Conservation (phyloP, 2,113 vertebrate genomes). For the Malurus alboscapulatus region DNA sequence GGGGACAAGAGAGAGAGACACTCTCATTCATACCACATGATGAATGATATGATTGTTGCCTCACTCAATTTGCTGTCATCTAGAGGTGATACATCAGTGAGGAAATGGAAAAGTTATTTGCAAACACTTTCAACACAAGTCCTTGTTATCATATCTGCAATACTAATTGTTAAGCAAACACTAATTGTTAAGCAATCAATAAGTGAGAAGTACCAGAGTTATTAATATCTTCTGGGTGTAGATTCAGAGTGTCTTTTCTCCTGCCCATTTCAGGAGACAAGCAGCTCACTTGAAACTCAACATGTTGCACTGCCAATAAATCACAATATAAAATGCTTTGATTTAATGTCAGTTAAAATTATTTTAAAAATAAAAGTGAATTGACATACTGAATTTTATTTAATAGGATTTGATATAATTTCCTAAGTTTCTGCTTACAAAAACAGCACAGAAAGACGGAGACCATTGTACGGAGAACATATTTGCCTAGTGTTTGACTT, state of each 20-base stretch:
- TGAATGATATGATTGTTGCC: background rate
- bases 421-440: background rate
- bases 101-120: background rate
- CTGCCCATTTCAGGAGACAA: background rate
- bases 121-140: background rate
- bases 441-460: background rate
- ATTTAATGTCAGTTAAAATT: background rate
- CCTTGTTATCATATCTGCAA: background rate
- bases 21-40: background rate
- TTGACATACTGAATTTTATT: background rate
- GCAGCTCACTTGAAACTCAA: background rate
- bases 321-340: background rate
- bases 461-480: background rate
- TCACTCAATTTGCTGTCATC: background rate
- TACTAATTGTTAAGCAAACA: background rate
- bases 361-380: background rate
- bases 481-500: constrained; percentile 13
- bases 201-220: background rate
- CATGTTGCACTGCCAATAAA: background rate
- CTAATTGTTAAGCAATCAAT: background rate
- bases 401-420: background rate
- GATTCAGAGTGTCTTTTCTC: background rate
- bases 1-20: background rate
- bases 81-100: background rate
- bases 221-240: background rate